A percentile compares a stretch with the other conserved stretches of the same genome.
Conservation (phyloP, 2,113 vertebrate species). For the Lipophrys pholis region DNA sequence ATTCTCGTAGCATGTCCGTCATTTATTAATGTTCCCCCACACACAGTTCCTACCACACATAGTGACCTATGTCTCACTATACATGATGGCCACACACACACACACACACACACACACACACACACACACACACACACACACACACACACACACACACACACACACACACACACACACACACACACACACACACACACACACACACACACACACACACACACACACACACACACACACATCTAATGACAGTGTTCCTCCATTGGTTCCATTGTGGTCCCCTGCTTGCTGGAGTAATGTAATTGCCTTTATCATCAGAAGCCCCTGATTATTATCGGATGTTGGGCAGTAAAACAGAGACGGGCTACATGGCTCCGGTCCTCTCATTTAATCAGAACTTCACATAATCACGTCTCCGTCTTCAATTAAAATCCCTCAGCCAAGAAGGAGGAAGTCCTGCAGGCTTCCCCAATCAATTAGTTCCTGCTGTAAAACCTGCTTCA, state of each 20-base stretch:
- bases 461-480: conserved; percentile 72
- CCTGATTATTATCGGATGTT: conserved; percentile 73
- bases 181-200: too few relatives aligned
- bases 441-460: conserved; percentile 57
- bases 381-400: conserved; percentile 79
- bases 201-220: too few relatives aligned
- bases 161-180: too few relatives aligned
- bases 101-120: too few relatives aligned
- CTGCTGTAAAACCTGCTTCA: conserved; percentile 63
- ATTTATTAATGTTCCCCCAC: too few relatives aligned
- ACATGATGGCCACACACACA: too few relatives aligned
- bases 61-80: too few relatives aligned
- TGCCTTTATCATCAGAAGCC: conserved; percentile 66
- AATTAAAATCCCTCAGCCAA: conserved; percentile 65
- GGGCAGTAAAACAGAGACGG: conserved; percentile 63
- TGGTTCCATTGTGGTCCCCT: conserved; percentile 50
- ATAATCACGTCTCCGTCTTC: conserved; percentile 71
- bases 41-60: too few relatives aligned
- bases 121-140: too few relatives aligned
- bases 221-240: too few relatives aligned
- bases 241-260: conserved; percentile 7
- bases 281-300: conserved; percentile 65
- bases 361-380: conserved; percentile 48
- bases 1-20: too few relatives aligned
- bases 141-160: too few relatives aligned